A percentile compares a stretch with the other conserved stretches of the same genome.
Conservation (phyloP, 1,140 invertebrate species). For the Drosophila lini region DNA sequence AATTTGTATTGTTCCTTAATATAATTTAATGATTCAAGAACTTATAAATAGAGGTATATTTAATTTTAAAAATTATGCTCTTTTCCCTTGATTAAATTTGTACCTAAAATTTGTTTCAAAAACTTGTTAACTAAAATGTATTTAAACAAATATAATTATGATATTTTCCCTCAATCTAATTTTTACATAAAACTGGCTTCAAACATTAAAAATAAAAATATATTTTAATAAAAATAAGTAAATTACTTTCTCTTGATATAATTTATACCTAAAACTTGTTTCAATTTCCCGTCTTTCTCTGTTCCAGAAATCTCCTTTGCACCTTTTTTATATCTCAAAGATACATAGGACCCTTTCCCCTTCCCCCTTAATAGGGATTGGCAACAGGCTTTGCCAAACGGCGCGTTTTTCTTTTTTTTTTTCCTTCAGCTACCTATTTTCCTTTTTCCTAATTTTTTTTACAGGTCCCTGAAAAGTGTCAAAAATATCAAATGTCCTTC, state of each 20-base stretch:
- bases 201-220: too few species aligned
- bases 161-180: too few species aligned
- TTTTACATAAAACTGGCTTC: too few species aligned
- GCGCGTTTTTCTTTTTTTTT: constrained; percentile 23
- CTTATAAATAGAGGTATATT: too few species aligned
- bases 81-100: too few species aligned
- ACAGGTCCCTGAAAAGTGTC: constrained; percentile 71
- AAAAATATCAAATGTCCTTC: constrained; percentile 81
- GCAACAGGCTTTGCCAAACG: constrained; percentile 53
- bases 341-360: neutral
- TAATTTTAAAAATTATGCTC: too few species aligned
- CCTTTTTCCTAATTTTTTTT: constrained; percentile 50
- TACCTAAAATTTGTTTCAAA: too few species aligned
- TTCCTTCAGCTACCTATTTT: constrained; percentile 11
- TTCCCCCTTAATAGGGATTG: constrained; percentile 3
- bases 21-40: too few species aligned
- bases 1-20: too few species aligned
- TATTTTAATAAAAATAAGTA: neutral
- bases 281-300: neutral
- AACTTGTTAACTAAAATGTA: too few species aligned
- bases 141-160: too few species aligned
- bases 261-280: neutral
- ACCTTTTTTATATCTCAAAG: neutral
- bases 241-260: neutral
- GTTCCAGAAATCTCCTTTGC: neutral